Base-by-base conservation (phyloP, 2,888 invertebrate genomes). In the Biston stratarius region DNA sequence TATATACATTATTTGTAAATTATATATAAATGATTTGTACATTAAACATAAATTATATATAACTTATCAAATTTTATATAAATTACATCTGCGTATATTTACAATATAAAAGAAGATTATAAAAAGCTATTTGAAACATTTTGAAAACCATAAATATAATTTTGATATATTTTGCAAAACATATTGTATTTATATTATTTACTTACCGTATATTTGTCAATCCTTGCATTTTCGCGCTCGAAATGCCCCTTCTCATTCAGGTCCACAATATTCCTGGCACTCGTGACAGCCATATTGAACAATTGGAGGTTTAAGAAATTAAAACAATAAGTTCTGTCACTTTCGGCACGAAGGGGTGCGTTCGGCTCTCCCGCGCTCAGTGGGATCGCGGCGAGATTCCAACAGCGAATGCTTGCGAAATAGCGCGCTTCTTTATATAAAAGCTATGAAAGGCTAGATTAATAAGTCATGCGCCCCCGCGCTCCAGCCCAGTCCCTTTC, bases 371-470 rank as follows among this genome's bases (percentile, higher is more conserved):
- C 84, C 84, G 87, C 87, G 88, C 83, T 84, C 87, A 78, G 70
- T 86, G 78, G 89, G 87, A 87, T 83, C 89, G 89, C 91, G 84
- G 59, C 87, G 88, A 92, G 92, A 91, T 86, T 92, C 89, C 84
- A 90, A 90, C 83, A 86, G 86, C 81, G 87, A 92, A 91, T 92
- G 92, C 80, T 91, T 90, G 87, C 85, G 86, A 91, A 90, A 91
- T 84, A 78, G 81, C 82, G 80, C 87, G 89, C 87, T 89, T 90
- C 91, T 81, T 90, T 93, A 92, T 92, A 92, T 91, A 89, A 86
- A 89, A 86, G 83, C 83, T 80, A 77, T 73, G 81, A 79, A 76
- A 72, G 78, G 74, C 71, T 81, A 80, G 78, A 79, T 72, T 80
- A 81, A 81, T 76, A 83, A 38, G 53, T 3, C 38, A 14, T 53